These are phyloP conservation scores for Drosophila niveifrons DNA, from an alignment of 2,888 invertebrate species.

Conservation along the genomic window DNA sequence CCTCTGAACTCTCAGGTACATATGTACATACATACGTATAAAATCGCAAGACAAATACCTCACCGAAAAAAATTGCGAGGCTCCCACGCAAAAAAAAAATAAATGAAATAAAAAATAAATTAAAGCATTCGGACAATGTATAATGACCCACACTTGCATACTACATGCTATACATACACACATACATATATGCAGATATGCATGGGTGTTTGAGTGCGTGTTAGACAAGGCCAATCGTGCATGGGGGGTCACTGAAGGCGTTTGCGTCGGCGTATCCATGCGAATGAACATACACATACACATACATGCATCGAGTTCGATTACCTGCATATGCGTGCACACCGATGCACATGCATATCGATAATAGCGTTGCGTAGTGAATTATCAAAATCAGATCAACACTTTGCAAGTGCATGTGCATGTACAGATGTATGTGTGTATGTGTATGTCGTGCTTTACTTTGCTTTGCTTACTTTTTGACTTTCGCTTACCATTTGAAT, in stretches of 20 bases:
- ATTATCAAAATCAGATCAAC: conserved; percentile 47
- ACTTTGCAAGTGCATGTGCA: conserved; percentile 28
- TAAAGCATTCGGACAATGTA: conserved; percentile 30
- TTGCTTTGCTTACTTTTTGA: conserved; percentile 30
- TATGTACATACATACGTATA: not conserved
- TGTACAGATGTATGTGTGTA: not conserved
- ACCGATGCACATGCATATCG: conserved; percentile 16
- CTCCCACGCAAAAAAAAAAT: conserved; percentile 28
- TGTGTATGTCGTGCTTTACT: conserved; percentile 3
- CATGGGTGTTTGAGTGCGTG: not conserved
- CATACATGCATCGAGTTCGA: conserved; percentile 16
- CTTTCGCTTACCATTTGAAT: conserved; percentile 20
- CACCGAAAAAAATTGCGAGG: conserved; percentile 24
- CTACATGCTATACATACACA: not conserved
- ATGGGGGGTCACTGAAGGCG: conserved; percentile 58
- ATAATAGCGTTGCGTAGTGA: conserved; percentile 37
- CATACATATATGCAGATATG: not conserved
- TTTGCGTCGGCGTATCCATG: conserved; percentile 23
- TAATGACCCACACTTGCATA: conserved; percentile 8
- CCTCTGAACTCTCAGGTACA: conserved; percentile 10
- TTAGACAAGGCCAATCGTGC: conserved; percentile 52
- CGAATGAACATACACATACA: not conserved
- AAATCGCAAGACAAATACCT: conserved; percentile 16
- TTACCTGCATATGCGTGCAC: conserved; percentile 13
- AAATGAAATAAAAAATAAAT: conserved; percentile 4